Evolutionary conservation across 2,113 vertebrate species (phyloP).

Genomic region (Geothlypis trichas): DNA sequence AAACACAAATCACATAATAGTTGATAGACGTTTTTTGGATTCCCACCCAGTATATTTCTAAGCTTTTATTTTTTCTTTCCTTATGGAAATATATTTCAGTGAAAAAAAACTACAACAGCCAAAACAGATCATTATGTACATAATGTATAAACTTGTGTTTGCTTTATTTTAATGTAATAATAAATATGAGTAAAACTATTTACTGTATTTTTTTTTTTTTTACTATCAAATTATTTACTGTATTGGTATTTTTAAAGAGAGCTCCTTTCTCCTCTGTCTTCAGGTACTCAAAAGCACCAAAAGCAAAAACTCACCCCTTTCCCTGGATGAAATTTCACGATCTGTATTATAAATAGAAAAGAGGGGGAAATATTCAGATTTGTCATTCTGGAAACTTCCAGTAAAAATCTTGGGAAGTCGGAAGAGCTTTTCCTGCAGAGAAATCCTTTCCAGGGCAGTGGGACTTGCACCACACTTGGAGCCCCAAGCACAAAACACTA

Average conservation of each 20-base stretch:
- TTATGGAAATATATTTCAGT: not conserved
- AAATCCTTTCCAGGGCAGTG: rapidly evolving
- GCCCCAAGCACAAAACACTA: rapidly evolving
- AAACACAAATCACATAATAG: not conserved
- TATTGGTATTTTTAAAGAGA: not conserved
- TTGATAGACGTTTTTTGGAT: rapidly evolving
- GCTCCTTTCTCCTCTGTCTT: not conserved
- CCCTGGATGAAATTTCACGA: not conserved
- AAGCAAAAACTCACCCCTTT: not conserved
- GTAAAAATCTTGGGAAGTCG: not conserved
- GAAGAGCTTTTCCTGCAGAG: not conserved
- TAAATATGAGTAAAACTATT: no score
- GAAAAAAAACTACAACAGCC: not conserved
- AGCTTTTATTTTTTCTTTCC: not conserved
- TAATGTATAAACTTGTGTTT: no score
- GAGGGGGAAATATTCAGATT: not conserved
- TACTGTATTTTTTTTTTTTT: not conserved
- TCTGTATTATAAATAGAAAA: not conserved
- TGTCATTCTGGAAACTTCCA: not conserved
- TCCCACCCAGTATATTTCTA: not conserved
- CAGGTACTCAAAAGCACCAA: not conserved
- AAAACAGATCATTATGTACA: no score
- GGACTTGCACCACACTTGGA: rapidly evolving
- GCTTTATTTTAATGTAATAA: no score
- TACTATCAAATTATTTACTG: no score